Conservation (phyloP, 2,113 vertebrate genomes). For the Platichthys stellatus region DNA sequence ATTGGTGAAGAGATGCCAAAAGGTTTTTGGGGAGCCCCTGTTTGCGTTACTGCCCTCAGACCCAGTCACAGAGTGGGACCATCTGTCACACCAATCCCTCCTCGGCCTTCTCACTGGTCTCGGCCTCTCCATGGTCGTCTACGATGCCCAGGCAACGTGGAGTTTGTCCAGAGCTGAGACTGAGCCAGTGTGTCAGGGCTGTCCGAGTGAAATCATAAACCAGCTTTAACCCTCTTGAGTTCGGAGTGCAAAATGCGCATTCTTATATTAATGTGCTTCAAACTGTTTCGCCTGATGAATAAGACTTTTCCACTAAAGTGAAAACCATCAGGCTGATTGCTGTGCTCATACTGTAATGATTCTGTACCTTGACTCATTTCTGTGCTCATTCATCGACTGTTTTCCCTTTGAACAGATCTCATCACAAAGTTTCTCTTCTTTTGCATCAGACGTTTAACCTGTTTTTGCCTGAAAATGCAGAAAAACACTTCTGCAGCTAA, state of each 20-base stretch:
- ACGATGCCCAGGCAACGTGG: slow-evolving; percentile 62
- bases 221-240: slow-evolving; percentile 56
- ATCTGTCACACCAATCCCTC: slow-evolving; percentile 68
- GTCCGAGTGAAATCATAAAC: slow-evolving; percentile 72
- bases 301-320: background rate
- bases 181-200: slow-evolving; percentile 73
- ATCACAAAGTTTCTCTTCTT: slow-evolving; percentile 15
- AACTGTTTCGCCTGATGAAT: slow-evolving; percentile 13
- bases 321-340: slow-evolving; percentile 1
- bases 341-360: background rate
- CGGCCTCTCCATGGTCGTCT: slow-evolving; percentile 45
- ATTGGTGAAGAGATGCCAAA: slow-evolving; percentile 63
- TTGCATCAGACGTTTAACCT: slow-evolving; percentile 21
- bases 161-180: slow-evolving; percentile 64
- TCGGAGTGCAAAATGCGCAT: slow-evolving; percentile 16
- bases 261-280: slow-evolving; percentile 10
- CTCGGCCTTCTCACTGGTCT: slow-evolving; percentile 30
- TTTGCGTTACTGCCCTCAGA: slow-evolving; percentile 72
- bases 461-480: slow-evolving; percentile 18
- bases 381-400: background rate
- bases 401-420: slow-evolving; percentile 16
- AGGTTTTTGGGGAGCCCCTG: slow-evolving; percentile 65
- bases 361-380: background rate
- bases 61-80: slow-evolving; percentile 54
- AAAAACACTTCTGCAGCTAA: slow-evolving; percentile 18